Percentiles rank a stretch among this genome's conserved stretches.
These are phyloP conservation scores for Pharmacophagus antenor DNA, from an alignment of 2,888 invertebrate species.

Conservation along the genomic window DNA sequence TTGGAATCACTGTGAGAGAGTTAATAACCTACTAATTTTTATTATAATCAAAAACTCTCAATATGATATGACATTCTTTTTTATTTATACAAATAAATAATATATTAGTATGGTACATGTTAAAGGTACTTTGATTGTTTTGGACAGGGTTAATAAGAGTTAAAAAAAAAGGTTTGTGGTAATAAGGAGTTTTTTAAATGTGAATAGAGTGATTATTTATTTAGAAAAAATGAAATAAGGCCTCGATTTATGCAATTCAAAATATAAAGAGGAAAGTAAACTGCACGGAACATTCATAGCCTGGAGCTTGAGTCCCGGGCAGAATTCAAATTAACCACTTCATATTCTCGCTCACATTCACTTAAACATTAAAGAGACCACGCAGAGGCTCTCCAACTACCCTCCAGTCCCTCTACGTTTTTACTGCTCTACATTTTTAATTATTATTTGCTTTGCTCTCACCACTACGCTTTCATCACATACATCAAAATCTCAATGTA, in stretches of 20 bases:
- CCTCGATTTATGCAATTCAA: not conserved
- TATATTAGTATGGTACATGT: no score
- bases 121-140: no score
- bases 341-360: slow-evolving; percentile 58
- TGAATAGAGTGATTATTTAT: not conserved
- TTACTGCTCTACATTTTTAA: slow-evolving; percentile 20
- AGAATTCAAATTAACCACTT: slow-evolving; percentile 74
- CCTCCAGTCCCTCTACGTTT: slow-evolving; percentile 33
- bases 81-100: no score
- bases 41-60: no score
- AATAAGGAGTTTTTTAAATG: not conserved
- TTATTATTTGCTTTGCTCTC: slow-evolving; percentile 24
- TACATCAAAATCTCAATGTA: not conserved
- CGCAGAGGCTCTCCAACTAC: slow-evolving; percentile 38
- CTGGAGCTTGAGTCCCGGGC: slow-evolving; percentile 38
- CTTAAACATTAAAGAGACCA: slow-evolving; percentile 63
- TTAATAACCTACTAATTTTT: no score
- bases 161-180: no score
- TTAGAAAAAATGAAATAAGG: not conserved
- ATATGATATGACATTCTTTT: no score
- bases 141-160: not conserved
- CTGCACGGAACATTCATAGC: slow-evolving; percentile 31
- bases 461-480: not conserved
- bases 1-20: no score
- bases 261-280: slow-evolving; percentile 27